Conservation (phyloP, 2,113 vertebrate species). For the Acinonyx jubatus region DNA sequence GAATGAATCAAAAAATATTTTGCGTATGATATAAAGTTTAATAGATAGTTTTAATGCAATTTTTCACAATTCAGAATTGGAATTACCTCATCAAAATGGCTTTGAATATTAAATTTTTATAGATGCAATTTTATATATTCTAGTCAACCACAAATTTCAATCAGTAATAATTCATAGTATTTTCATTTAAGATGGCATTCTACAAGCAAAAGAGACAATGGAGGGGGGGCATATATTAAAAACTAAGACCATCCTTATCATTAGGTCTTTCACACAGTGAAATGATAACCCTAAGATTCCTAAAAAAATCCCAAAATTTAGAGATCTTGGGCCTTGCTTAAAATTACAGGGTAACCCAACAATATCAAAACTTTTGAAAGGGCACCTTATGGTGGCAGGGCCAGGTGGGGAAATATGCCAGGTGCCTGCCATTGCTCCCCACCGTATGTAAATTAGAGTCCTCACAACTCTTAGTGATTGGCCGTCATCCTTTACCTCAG, state of each 20-base stretch:
- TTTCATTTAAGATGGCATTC: not conserved
- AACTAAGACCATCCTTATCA: not conserved
- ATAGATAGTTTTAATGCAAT: not conserved
- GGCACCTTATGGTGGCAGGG: not conserved
- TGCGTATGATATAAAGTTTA: not conserved
- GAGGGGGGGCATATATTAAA: not conserved
- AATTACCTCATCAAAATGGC: not conserved
- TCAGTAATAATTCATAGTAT: not conserved
- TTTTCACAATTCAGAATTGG: not conserved
- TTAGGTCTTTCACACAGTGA: not conserved
- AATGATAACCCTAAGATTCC: not conserved
- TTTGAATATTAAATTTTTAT: not conserved
- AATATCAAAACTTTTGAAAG: not conserved
- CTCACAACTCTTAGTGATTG: not conserved
- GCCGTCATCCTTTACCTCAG: not conserved
- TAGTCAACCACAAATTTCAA: not conserved
- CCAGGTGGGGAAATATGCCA: not conserved
- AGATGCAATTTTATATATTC: not conserved
- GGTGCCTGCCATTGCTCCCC: not conserved
- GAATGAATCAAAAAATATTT: not conserved
- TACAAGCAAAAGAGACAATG: not conserved
- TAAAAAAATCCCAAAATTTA: not conserved
- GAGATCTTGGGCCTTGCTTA: not conserved
- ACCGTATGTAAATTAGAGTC: not conserved
- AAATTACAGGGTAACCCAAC: not conserved